Percentiles rank a stretch among this genome's conserved stretches.
These are phyloP conservation scores for Meteorus cinctellus DNA, from an alignment of 2,888 invertebrate genomes.

Conservation along the genomic window DNA sequence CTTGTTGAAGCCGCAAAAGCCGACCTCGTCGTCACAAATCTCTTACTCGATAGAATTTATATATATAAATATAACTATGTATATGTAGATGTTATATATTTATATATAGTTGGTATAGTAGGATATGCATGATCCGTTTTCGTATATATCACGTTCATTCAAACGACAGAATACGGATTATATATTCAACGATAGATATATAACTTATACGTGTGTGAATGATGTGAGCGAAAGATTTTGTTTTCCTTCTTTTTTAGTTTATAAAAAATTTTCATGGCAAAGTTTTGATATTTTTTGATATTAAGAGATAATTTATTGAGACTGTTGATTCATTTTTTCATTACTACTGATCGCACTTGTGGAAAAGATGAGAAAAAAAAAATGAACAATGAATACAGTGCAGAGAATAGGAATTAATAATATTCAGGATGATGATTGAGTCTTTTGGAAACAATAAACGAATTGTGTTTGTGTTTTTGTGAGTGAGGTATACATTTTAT, in stretches of 20 bases:
- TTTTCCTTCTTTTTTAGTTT: too few species aligned
- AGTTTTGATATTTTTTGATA: too few species aligned
- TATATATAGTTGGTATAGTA: neutral
- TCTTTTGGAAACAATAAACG: slow-evolving; percentile 9
- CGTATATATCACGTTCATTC: slow-evolving; percentile 5
- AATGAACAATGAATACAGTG: neutral
- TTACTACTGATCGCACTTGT: neutral
- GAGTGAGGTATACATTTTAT: neutral
- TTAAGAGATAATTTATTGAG: too few species aligned
- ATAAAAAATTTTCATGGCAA: too few species aligned
- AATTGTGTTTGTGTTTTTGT: slow-evolving; percentile 6
- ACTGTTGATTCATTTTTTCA: neutral
- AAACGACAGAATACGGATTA: slow-evolving; percentile 11
- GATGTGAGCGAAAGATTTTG: neutral
- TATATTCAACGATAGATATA: neutral
- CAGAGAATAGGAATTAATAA: neutral
- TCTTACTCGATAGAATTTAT: slow-evolving; percentile 3
- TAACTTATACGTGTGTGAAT: neutral
- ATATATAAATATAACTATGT: slow-evolving; percentile 18
- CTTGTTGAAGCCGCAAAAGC: slow-evolving; percentile 49
- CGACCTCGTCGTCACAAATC: slow-evolving; percentile 31
- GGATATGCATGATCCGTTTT: slow-evolving; percentile 4
- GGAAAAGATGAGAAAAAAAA: neutral
- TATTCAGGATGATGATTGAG: neutral
- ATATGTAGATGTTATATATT: neutral